These are phyloP conservation scores for Diplodus sargus DNA, from an alignment of 2,797 vertebrate species.

Conservation along the genomic window DNA sequence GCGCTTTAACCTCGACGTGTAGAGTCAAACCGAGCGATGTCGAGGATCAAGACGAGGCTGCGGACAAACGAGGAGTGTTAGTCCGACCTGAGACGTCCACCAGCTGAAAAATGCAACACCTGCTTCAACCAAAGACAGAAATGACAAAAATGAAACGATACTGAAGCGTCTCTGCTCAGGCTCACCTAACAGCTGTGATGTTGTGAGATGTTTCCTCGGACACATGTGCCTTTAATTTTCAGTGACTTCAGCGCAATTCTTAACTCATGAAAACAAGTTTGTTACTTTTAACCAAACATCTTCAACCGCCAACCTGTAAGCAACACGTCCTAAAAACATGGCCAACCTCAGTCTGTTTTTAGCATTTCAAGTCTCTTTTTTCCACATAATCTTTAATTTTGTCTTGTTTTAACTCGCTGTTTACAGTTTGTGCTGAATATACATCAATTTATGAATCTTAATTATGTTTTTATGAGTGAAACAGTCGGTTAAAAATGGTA, in stretches of 20 bases:
- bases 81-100: background rate
- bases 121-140: background rate
- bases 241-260: background rate
- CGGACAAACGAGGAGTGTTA: background rate
- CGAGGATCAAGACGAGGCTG: background rate
- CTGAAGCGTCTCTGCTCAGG: background rate
- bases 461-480: no score
- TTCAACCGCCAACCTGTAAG: background rate
- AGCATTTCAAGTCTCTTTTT: background rate
- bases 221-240: conserved; percentile 28
- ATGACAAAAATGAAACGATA: background rate
- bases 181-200: background rate
- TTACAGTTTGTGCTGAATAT: no score
- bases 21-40: background rate
- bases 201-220: background rate
- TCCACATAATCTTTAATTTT: background rate
- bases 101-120: background rate
- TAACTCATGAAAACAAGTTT: background rate
- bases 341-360: background rate
- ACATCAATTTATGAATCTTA: no score
- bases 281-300: background rate
- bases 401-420: no score
- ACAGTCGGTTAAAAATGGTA: no score
- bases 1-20: conserved; percentile 9
- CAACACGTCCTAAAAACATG: background rate